Evolutionary conservation across 1,140 invertebrate genomes (phyloP).

Genomic region (Gonioctena quinquepunctata): DNA sequence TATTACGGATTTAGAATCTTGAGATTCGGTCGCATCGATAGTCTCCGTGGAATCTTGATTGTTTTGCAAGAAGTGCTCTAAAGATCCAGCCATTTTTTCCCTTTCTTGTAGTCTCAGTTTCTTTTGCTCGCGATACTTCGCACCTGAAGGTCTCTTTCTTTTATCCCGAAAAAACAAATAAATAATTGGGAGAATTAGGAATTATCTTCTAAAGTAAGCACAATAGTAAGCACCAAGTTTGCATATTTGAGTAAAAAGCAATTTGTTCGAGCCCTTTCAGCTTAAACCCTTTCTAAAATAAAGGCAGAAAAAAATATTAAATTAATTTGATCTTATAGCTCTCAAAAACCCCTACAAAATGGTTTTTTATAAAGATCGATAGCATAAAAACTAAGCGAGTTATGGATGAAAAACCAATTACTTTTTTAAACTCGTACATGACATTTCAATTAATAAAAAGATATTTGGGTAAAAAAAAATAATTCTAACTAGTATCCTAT

Average conservation of each 20-base stretch:
- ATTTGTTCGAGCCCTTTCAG: no score
- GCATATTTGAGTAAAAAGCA: no score
- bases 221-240: no score
- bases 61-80: not conserved
- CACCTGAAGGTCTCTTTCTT: not conserved
- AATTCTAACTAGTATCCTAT: no score
- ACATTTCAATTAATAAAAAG: not conserved
- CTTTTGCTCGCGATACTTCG: not conserved
- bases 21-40: slow-evolving; percentile 14
- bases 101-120: not conserved
- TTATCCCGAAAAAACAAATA: slow-evolving; percentile 15
- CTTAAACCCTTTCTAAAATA: no score
- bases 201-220: slow-evolving; percentile 6
- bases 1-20: slow-evolving; percentile 23
- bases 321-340: no score
- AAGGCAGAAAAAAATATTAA: no score
- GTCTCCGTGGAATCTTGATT: slow-evolving; percentile 4
- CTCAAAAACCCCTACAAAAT: no score
- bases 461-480: not conserved
- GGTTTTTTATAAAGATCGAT: no score
- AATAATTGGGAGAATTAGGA: slow-evolving; percentile 16
- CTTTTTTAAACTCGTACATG: not conserved
- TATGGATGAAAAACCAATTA: not conserved
- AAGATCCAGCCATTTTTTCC: not conserved
- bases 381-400: no score